Conservation (phyloP, 2,888 invertebrate species). For the Drosophila fulvimacula region DNA sequence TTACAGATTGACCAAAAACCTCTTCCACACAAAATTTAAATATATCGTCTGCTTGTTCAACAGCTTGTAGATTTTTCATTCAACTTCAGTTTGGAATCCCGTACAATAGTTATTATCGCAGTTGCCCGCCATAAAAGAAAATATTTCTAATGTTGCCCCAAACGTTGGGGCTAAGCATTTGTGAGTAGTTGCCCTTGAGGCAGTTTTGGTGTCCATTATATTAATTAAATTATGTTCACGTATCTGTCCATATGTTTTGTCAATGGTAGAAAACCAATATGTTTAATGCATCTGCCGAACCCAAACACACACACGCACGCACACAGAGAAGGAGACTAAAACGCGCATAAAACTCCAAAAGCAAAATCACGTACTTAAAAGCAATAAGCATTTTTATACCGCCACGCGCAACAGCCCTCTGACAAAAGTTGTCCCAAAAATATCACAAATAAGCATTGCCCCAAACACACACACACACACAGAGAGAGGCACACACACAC, state of each 20-base stretch:
- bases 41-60: not conserved
- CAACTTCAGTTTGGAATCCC: not conserved
- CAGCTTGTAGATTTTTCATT: conserved; percentile 2
- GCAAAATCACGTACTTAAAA: conserved; percentile 76
- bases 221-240: conserved; percentile 71
- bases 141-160: conserved; percentile 24
- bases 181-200: conserved; percentile 2
- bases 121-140: not conserved
- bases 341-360: conserved; percentile 44
- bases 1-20: not conserved
- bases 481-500: conserved; percentile 4
- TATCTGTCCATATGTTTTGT: conserved; percentile 43
- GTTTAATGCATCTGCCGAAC: conserved; percentile 61
- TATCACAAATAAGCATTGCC: conserved; percentile 30
- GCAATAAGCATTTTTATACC: conserved; percentile 74
- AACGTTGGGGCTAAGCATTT: conserved; percentile 1
- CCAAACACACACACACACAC: conserved; percentile 19
- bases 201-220: conserved; percentile 57
- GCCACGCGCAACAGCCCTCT: conserved; percentile 37
- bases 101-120: conserved; percentile 9
- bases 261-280: conserved; percentile 71
- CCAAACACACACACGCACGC: conserved; percentile 4
- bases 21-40: not conserved
- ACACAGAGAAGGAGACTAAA: conserved; percentile 8
- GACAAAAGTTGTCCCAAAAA: conserved; percentile 50